Percentiles rank a stretch among this genome's conserved stretches.
Conservation (phyloP, 2,888 invertebrate genomes). For the Diplolepis rosae region DNA sequence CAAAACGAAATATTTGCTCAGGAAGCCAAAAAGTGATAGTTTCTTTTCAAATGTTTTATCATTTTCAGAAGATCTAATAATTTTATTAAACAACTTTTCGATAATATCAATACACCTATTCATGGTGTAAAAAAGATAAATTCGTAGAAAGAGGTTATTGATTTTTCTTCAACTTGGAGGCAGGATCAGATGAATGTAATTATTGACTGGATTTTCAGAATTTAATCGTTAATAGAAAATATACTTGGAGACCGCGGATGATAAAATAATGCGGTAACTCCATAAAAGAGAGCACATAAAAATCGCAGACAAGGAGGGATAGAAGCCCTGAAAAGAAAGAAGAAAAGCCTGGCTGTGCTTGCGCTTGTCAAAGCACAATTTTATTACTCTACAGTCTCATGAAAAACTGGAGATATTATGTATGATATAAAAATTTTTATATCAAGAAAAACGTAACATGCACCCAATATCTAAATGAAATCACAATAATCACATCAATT, state of each 20-base stretch:
- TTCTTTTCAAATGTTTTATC: not conserved
- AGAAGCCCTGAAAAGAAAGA: not conserved
- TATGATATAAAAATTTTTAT: too few relatives aligned
- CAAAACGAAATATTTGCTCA: not conserved
- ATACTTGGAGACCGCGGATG: not conserved
- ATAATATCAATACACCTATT: too few relatives aligned
- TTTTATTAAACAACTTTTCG: too few relatives aligned
- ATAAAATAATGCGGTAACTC: not conserved
- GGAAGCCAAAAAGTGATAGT: not conserved
- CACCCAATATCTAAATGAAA: too few relatives aligned
- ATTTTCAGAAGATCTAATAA: too few relatives aligned
- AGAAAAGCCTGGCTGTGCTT: not conserved
- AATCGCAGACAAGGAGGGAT: not conserved
- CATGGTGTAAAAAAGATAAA: too few relatives aligned
- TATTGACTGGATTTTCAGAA: too few relatives aligned
- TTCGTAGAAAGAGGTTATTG: too few relatives aligned
- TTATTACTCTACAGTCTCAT: slow-evolving; percentile 9
- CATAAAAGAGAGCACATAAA: not conserved
- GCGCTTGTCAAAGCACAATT: slow-evolving; percentile 21
- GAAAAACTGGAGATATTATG: not conserved
- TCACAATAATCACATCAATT: too few relatives aligned
- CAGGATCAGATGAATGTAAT: too few relatives aligned
- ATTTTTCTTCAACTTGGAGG: too few relatives aligned
- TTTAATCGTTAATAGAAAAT: not conserved
- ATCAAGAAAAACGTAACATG: too few relatives aligned